Conservation (phyloP, 2,888 invertebrate species). For the Meiosimyza platycephala region DNA sequence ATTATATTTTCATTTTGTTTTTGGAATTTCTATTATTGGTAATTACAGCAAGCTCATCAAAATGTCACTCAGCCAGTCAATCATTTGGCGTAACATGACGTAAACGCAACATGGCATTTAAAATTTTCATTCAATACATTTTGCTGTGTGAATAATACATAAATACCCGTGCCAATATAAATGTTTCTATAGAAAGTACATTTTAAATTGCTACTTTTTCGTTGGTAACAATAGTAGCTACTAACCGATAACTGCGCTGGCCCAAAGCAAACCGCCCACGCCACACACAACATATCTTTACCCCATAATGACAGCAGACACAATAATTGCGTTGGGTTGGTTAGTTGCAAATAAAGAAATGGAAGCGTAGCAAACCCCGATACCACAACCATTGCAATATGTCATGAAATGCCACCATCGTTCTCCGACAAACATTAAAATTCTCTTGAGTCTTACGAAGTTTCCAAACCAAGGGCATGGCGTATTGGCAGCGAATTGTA, state of each 20-base stretch:
- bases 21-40: not conserved
- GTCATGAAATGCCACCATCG: too few relatives aligned
- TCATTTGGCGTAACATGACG: constrained; percentile 14
- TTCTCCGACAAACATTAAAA: constrained; percentile 15
- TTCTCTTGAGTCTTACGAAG: not conserved
- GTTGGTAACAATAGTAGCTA: not conserved
- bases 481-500: not conserved
- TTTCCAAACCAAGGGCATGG: too few relatives aligned
- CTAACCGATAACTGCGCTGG: not conserved
- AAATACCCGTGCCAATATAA: not conserved
- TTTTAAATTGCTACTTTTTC: constrained; percentile 15
- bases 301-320: not conserved
- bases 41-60: too few relatives aligned
- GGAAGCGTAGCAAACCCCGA: too few relatives aligned
- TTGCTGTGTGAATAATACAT: constrained; percentile 9
- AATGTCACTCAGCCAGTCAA: not conserved
- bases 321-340: too few relatives aligned
- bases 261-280: not conserved
- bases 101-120: constrained; percentile 33
- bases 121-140: constrained; percentile 14
- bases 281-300: not conserved
- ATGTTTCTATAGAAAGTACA: constrained; percentile 1
- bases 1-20: not conserved
- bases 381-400: too few relatives aligned
- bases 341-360: too few relatives aligned